Percentiles rank a stretch among this genome's conserved stretches.
phyloP scores from a whole-genome alignment of 92 coral and sea anemone genomes.

The Zoanthus gigantus region DNA sequence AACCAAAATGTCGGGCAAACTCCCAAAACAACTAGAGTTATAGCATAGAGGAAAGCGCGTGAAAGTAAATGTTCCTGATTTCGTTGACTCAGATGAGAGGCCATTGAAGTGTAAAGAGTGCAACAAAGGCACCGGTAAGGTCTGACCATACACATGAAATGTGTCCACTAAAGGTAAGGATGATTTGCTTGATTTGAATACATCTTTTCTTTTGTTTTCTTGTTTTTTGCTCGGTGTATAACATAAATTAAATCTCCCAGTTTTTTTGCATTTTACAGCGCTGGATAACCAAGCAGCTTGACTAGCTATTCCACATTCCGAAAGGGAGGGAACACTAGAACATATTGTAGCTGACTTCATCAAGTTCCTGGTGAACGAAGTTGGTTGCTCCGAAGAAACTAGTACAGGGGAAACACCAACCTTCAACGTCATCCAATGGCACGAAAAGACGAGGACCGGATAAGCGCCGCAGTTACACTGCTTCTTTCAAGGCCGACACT shows the following conservation, averaged over 20 bases:
- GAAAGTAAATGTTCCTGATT: neutral
- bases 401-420: constrained; percentile 24
- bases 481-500: constrained; percentile 36
- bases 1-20: constrained; percentile 27
- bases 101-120: constrained; percentile 14
- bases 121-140: constrained; percentile 25
- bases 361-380: constrained; percentile 36
- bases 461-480: constrained; percentile 33
- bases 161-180: constrained; percentile 16
- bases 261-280: constrained; percentile 18
- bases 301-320: constrained; percentile 22
- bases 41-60: constrained; percentile 19
- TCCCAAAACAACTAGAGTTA: constrained; percentile 16
- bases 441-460: constrained; percentile 40
- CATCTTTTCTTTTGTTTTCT: neutral
- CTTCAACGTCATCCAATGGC: constrained; percentile 34
- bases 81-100: constrained; percentile 30
- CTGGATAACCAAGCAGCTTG: constrained; percentile 25
- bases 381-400: constrained; percentile 41
- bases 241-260: constrained; percentile 21
- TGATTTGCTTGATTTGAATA: constrained; percentile 12
- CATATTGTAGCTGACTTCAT: constrained; percentile 13
- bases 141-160: neutral
- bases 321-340: constrained; percentile 25
- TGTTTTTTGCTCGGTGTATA: constrained; percentile 16